Base-by-base conservation (phyloP, 1,140 invertebrate genomes). In the Phthorimaea operculella region DNA sequence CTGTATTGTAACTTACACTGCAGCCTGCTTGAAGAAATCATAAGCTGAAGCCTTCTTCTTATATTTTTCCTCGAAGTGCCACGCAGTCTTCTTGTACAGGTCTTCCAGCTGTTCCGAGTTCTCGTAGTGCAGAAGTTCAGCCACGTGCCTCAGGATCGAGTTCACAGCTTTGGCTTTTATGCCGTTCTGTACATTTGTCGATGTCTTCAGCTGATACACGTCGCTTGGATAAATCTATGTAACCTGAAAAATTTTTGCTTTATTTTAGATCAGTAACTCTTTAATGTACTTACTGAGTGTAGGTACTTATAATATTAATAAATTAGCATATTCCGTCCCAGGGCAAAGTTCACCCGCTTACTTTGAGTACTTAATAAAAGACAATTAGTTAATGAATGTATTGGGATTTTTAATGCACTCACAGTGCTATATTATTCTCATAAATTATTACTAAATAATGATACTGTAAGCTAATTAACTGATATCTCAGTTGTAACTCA, bases 81-180 rank as follows among this genome's bases (percentile, higher is more conserved):
- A 99, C 1, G 98, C 98, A n/a, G 98, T 99, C 73, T 97, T 97
- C 65, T 93, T 90, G 82, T 99, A 99, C 0, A 99, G 86, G 58
- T 98, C 94, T 74, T 99, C 98, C 36, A 99, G 82, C 75, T 99
- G 93, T 64, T 96, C 93, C 76, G 98, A 94, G 55, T 86, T 92
- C 68, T 95, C 92, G 79, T 96, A 99, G 59, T 93, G 91, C 4
- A 99, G 86, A 34, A 99, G 89, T 85, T 99, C 97, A 6, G 96
- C 98, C 0, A 99, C 97, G 81, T 99, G 98, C 60, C 98, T 90
- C 15, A 99, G 87, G 75, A 99, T 98, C 33, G 97, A 99, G 86
- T 99, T 99, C 39, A 99, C 97, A 49, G 97, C 96, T 88, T 99
- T 99, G 1, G 97, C 98, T 87, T 99, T 99, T 0, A 97, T 96